Evolutionary conservation across 2,888 invertebrate genomes (phyloP).

Genomic region (Drosophila mayaguana): DNA sequence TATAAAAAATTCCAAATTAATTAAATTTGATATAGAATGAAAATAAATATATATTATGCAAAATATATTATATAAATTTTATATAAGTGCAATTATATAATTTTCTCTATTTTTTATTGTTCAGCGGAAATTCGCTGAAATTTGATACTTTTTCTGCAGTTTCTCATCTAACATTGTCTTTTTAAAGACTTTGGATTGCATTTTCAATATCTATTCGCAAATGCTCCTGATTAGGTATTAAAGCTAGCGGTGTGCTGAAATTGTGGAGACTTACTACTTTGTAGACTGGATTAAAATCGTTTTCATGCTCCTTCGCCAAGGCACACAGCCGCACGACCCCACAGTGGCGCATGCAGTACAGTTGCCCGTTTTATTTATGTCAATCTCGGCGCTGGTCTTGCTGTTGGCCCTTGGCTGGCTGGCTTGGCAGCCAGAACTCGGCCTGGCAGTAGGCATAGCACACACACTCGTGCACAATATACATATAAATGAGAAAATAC

Average conservation of each 20-base stretch:
- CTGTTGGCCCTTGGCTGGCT: slow-evolving; percentile 41
- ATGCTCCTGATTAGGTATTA: too few species aligned
- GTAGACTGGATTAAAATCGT: slow-evolving; percentile 60
- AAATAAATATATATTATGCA: too few species aligned
- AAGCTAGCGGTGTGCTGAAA: slow-evolving; percentile 21
- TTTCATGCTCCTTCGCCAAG: slow-evolving; percentile 58
- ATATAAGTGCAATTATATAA: too few species aligned
- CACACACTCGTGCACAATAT: neutral
- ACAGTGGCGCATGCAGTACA: slow-evolving; percentile 11
- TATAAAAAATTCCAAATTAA: too few species aligned
- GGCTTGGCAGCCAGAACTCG: slow-evolving; percentile 32
- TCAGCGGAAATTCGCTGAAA: too few species aligned
- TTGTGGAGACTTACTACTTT: slow-evolving; percentile 14
- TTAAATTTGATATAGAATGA: too few species aligned
- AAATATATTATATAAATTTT: too few species aligned
- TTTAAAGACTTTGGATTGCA: too few species aligned
- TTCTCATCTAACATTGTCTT: too few species aligned
- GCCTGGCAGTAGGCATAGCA: slow-evolving; percentile 54
- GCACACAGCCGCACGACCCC: neutral
- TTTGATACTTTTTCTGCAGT: too few species aligned
- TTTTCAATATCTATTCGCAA: too few species aligned
- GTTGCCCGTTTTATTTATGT: slow-evolving; percentile 73
- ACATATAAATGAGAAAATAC: slow-evolving; percentile 27
- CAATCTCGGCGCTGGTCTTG: slow-evolving; percentile 58
- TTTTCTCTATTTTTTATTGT: too few species aligned